Evolutionary conservation across 2,113 vertebrate species (phyloP).

Genomic region (Hucho hucho): DNA sequence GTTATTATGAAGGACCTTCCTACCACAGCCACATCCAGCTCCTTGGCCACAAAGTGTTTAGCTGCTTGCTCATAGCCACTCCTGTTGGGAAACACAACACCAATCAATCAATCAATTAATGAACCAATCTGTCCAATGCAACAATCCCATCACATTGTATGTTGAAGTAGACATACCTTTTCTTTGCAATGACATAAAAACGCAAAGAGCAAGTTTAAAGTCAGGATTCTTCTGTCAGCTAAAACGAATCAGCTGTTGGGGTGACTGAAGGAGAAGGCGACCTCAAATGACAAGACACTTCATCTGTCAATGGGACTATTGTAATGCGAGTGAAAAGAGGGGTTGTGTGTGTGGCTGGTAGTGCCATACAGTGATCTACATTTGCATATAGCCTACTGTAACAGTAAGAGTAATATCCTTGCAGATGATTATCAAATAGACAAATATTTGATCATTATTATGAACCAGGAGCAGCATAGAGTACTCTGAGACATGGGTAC

Average conservation of each 20-base stretch:
- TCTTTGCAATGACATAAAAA: no score
- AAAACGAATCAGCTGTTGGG: conserved; percentile 7
- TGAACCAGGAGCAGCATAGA: not conserved
- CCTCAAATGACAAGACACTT: conserved; percentile 27
- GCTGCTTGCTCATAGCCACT: conserved; percentile 65
- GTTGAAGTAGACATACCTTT: no score
- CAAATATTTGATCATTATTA: not conserved
- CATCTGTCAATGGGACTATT: conserved; percentile 58
- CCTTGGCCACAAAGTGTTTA: conserved; percentile 57
- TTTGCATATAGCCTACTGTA: not conserved
- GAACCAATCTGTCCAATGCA: not conserved
- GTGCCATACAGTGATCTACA: conserved; percentile 45
- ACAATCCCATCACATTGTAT: no score
- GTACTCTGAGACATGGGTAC: not conserved
- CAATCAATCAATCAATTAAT: not conserved
- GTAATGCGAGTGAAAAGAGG: conserved; percentile 49
- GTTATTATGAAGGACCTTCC: conserved; percentile 75
- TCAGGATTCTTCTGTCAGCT: not conserved
- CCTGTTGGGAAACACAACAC: conserved; percentile 36
- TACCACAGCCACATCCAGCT: conserved; percentile 66
- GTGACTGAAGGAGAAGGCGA: conserved; percentile 11
- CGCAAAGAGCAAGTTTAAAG: conserved; percentile 1
- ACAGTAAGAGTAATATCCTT: not conserved
- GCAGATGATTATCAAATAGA: not conserved
- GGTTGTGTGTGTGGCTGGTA: conserved; percentile 2